Conservation (phyloP, 2,113 vertebrate species). For the Leptocoma aspasia region DNA sequence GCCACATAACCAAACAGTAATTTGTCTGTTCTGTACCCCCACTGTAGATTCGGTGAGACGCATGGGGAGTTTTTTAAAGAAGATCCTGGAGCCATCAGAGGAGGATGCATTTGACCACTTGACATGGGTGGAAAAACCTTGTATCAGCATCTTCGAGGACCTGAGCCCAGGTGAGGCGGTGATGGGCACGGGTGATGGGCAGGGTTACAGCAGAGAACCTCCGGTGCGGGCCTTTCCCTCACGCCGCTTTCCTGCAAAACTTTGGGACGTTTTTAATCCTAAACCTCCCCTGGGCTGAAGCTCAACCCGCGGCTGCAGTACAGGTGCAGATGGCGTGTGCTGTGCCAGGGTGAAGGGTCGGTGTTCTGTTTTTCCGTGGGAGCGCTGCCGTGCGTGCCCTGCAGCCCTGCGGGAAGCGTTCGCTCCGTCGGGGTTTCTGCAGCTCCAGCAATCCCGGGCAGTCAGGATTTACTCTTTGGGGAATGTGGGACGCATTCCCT, state of each 20-base stretch:
- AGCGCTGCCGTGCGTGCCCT: accelerated
- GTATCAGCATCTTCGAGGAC: accelerated
- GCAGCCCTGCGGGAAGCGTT: background rate
- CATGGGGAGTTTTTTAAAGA: background rate
- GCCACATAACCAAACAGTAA: accelerated
- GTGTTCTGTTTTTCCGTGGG: accelerated
- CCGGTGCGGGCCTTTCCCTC: accelerated
- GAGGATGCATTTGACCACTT: background rate
- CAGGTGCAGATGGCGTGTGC: accelerated
- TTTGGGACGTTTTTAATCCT: accelerated
- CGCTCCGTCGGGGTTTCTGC: background rate
- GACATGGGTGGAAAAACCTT: background rate
- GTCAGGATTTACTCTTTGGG: background rate
- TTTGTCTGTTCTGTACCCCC: background rate
- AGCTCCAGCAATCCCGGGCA: accelerated
- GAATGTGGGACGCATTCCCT: accelerated
- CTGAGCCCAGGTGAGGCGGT: background rate
- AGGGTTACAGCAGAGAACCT: background rate
- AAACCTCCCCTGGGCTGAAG: accelerated
- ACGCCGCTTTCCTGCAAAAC: accelerated
- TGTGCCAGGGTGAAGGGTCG: accelerated
- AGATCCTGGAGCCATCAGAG: background rate
- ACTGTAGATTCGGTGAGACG: background rate
- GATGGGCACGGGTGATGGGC: background rate
- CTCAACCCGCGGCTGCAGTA: too few species aligned